Evolutionary conservation across 2,888 invertebrate genomes (phyloP).

Genomic region (Acanthoscelides obtectus): DNA sequence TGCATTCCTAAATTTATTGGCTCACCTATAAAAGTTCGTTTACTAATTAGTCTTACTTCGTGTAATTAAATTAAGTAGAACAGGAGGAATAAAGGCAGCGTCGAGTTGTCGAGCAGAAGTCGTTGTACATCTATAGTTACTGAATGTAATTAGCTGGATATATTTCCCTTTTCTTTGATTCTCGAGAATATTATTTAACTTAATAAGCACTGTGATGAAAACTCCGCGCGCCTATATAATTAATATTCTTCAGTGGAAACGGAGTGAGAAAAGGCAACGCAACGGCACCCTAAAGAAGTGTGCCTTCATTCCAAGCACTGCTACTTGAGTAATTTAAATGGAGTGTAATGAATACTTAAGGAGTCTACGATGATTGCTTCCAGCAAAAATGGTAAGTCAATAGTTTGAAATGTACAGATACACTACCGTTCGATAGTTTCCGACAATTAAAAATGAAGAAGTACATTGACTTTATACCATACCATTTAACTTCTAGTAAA

Average conservation of each 20-base stretch:
- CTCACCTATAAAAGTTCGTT: background rate
- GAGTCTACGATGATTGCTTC: background rate
- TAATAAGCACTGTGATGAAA: constrained; percentile 6
- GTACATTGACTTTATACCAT: too few relatives aligned
- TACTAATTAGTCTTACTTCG: background rate
- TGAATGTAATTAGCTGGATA: background rate
- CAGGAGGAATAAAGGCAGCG: background rate
- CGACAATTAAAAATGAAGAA: too few relatives aligned
- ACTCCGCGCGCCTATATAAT: constrained; percentile 7
- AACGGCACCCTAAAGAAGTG: background rate
- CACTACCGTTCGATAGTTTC: too few relatives aligned
- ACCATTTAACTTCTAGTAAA: too few relatives aligned
- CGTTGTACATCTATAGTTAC: too few relatives aligned
- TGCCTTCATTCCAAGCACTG: background rate
- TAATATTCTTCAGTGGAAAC: constrained; percentile 8
- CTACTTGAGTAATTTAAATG: background rate
- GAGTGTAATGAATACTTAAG: background rate
- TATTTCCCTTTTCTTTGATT: constrained; percentile 3
- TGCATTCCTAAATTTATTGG: background rate
- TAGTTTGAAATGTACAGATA: too few relatives aligned
- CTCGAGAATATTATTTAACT: constrained; percentile 5
- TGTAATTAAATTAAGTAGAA: background rate
- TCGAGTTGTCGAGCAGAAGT: background rate
- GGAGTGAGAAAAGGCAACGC: background rate
- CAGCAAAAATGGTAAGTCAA: too few relatives aligned